phyloP scores from a whole-genome alignment of 2,797 vertebrate species.

The Crocodylus rhombifer region DNA sequence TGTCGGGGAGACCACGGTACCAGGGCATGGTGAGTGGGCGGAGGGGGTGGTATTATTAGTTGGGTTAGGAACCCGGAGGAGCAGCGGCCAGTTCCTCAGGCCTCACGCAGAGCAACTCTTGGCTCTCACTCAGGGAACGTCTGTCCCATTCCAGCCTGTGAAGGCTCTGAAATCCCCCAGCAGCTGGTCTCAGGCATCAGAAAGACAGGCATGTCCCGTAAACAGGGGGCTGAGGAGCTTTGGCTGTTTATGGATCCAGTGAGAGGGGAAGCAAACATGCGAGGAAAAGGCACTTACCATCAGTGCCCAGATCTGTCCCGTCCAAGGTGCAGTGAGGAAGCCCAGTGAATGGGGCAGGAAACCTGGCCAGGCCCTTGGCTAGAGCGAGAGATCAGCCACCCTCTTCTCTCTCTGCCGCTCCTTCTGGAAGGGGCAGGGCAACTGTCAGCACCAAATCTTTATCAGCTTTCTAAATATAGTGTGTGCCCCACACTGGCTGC shows the following conservation, averaged over 20 bases:
- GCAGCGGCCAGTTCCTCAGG: fast-evolving
- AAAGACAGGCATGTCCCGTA: fast-evolving
- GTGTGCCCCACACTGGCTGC: slow-evolving; percentile 71
- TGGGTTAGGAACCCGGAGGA: fast-evolving
- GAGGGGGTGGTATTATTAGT: not conserved
- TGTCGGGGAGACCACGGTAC: not conserved
- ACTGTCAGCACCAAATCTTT: slow-evolving; percentile 78
- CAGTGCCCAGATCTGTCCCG: not conserved
- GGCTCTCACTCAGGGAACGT: not conserved
- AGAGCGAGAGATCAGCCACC: not conserved
- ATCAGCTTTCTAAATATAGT: slow-evolving; percentile 84
- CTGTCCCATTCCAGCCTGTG: fast-evolving
- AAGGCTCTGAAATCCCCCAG: not conserved
- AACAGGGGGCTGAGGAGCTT: not conserved
- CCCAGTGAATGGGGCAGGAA: not conserved
- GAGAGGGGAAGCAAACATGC: not conserved
- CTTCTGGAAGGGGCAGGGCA: slow-evolving; percentile 76
- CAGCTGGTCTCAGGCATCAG: not conserved
- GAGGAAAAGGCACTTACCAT: slow-evolving; percentile 54
- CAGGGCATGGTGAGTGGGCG: fast-evolving
- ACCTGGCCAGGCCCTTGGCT: not conserved
- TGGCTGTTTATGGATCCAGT: fast-evolving
- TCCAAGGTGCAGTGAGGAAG: not conserved
- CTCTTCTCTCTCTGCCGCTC: slow-evolving; percentile 4
- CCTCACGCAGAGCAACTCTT: fast-evolving